These are phyloP conservation scores for Nyleta sp. DNA, from an alignment of 2,888 invertebrate species.

Conservation along the genomic window DNA sequence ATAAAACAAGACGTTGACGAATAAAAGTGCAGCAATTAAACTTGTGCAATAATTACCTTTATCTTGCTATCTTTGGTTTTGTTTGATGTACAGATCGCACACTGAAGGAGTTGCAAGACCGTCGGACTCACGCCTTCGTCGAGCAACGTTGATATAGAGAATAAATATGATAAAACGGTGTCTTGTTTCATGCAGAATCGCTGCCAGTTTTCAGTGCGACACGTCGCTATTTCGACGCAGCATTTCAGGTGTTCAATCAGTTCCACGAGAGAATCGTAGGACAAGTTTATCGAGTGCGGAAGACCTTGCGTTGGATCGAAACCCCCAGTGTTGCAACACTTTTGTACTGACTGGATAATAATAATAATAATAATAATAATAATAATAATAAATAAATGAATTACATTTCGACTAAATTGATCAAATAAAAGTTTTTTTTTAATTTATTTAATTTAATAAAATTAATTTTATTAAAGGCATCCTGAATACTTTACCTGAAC, in stretches of 20 bases:
- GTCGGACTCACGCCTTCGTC: conserved; percentile 97
- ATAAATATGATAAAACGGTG: conserved; percentile 91
- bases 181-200: conserved; percentile 90
- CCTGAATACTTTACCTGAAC: conserved; percentile 85
- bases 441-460: no score
- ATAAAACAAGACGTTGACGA: no score
- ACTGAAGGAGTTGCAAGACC: conserved; percentile 94
- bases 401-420: no score
- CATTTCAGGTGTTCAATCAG: conserved; percentile 97
- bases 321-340: conserved; percentile 85
- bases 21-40: no score
- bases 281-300: conserved; percentile 85
- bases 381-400: neutral
- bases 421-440: neutral
- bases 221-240: conserved; percentile 95
- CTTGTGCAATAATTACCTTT: no score
- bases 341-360: conserved; percentile 82
- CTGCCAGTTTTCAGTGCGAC: conserved; percentile 98
- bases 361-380: conserved; percentile 25
- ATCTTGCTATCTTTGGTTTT: conserved; percentile 75
- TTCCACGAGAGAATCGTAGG: conserved; percentile 96
- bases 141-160: conserved; percentile 90
- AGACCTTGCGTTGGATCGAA: conserved; percentile 82
- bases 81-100: conserved; percentile 89
- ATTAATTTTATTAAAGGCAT: conserved; percentile 4